Evolutionary conservation across 2,888 invertebrate genomes (phyloP).

Genomic region (Actias luna): DNA sequence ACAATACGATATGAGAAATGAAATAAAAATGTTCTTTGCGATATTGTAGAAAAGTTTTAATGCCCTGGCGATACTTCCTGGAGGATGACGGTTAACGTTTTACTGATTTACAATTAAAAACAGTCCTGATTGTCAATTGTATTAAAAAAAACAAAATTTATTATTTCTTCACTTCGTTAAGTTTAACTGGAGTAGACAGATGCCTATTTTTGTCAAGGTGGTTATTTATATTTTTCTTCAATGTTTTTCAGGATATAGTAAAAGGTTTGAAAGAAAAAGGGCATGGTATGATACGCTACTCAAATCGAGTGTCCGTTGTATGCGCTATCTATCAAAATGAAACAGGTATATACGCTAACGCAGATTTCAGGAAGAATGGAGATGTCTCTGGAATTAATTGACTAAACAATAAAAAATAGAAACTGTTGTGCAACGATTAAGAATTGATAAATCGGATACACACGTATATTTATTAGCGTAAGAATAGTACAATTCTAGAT

Average conservation of each 20-base stretch:
- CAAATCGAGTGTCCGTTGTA: constrained; percentile 85
- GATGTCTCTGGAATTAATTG: constrained; percentile 87
- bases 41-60: too few relatives aligned
- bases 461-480: not conserved
- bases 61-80: too few relatives aligned
- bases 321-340: constrained; percentile 85
- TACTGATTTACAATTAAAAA: too few relatives aligned
- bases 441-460: too few relatives aligned
- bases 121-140: too few relatives aligned
- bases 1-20: too few relatives aligned
- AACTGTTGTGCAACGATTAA: constrained; percentile 16
- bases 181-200: not conserved
- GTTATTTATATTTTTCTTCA: not conserved
- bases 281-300: constrained; percentile 84
- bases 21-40: too few relatives aligned
- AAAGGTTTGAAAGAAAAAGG: constrained; percentile 84
- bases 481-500: not conserved
- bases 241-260: constrained; percentile 78
- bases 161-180: too few relatives aligned
- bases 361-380: constrained; percentile 91
- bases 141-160: too few relatives aligned
- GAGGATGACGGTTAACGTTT: too few relatives aligned
- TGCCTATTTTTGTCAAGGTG: not conserved
- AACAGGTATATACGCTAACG: constrained; percentile 87
- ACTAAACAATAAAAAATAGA: constrained; percentile 24